These are phyloP conservation scores for Sarcophaga rosellei DNA, from an alignment of 2,888 invertebrate genomes.

Conservation along the genomic window DNA sequence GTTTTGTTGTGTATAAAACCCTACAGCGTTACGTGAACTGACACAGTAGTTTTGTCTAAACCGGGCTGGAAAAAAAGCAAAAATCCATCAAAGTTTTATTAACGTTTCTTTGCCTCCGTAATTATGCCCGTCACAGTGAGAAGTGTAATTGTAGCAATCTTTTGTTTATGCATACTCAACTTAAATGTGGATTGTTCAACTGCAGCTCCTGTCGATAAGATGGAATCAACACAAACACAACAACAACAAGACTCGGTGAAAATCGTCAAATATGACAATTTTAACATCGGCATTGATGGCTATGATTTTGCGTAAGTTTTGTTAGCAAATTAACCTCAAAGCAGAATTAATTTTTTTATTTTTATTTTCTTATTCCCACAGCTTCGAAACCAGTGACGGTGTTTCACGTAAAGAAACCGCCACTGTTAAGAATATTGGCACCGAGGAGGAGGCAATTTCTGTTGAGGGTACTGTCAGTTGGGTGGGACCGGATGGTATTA, in stretches of 20 bases:
- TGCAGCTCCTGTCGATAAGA: slow-evolving; percentile 73
- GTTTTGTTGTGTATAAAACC: slow-evolving; percentile 68
- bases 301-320: slow-evolving; percentile 76
- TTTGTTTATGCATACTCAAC: neutral
- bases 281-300: slow-evolving; percentile 79
- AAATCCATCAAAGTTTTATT: neutral
- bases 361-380: slow-evolving; percentile 49
- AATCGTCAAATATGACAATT: slow-evolving; percentile 84
- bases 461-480: slow-evolving; percentile 81
- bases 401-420: slow-evolving; percentile 80
- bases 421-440: slow-evolving; percentile 80
- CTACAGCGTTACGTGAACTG: slow-evolving; percentile 61
- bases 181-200: neutral
- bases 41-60: slow-evolving; percentile 61
- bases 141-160: neutral
- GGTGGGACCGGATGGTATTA: slow-evolving; percentile 82
- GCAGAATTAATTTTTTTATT: neutral
- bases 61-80: slow-evolving; percentile 43
- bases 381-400: slow-evolving; percentile 82
- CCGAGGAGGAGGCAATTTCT: slow-evolving; percentile 81
- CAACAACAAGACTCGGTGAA: slow-evolving; percentile 69
- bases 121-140: slow-evolving; percentile 3
- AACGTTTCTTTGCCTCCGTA: neutral
- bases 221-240: slow-evolving; percentile 70
- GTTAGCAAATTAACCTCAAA: neutral